phyloP scores from a whole-genome alignment of 2,113 vertebrate species.

The Rhynchomys soricoides region DNA sequence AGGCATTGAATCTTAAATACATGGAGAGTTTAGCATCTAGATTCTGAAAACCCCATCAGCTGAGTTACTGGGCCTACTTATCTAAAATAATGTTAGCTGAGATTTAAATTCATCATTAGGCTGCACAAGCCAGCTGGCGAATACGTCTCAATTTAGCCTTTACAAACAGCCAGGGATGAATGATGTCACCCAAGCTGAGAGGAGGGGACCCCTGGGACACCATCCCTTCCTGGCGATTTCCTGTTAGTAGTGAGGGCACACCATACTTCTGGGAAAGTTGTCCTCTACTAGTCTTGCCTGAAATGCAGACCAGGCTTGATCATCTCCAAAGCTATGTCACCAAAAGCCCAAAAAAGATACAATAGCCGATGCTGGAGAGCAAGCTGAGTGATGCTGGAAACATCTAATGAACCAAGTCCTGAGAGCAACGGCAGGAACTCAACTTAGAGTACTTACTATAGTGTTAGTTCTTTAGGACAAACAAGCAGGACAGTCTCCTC shows the following conservation, averaged over 20 bases:
- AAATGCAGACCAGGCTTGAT: background rate
- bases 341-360: background rate
- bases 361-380: background rate
- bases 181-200: background rate
- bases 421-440: background rate
- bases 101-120: background rate
- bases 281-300: background rate
- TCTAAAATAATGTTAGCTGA: background rate
- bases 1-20: conserved; percentile 33
- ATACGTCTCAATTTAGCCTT: background rate
- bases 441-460: background rate
- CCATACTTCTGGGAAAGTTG: background rate
- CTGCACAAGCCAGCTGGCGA: background rate
- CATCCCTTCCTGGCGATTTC: background rate
- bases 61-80: background rate
- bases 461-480: background rate
- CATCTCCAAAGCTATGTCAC: background rate
- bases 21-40: background rate
- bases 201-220: background rate
- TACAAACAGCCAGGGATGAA: background rate
- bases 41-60: background rate
- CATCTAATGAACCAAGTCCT: background rate
- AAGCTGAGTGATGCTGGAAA: background rate
- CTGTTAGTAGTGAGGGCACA: too few species aligned
- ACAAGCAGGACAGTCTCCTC: background rate